These are phyloP conservation scores for Eulithis prunata DNA, from an alignment of 2,888 invertebrate species.

Conservation along the genomic window DNA sequence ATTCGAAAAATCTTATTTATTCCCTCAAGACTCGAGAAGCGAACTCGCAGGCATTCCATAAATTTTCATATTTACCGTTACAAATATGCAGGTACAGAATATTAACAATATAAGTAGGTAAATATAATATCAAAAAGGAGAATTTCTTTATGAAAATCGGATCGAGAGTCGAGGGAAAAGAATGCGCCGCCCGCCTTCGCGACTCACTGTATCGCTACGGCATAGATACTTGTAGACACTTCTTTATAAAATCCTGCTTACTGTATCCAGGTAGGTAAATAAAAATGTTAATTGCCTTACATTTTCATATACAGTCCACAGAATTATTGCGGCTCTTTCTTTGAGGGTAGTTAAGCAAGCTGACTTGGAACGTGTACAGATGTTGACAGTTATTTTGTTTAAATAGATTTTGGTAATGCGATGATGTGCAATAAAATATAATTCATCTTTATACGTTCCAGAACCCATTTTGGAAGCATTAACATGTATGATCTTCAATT, in stretches of 20 bases:
- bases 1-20: constrained; percentile 71
- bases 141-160: constrained; percentile 85
- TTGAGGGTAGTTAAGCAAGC: neutral
- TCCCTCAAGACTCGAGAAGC: constrained; percentile 69
- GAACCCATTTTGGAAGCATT: constrained; percentile 32
- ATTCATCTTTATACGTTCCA: neutral
- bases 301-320: constrained; percentile 13
- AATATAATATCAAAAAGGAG: constrained; percentile 85
- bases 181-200: constrained; percentile 65
- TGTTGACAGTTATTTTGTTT: too few species aligned
- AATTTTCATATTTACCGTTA: constrained; percentile 85
- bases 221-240: constrained; percentile 45
- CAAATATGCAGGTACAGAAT: constrained; percentile 85
- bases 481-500: constrained; percentile 65
- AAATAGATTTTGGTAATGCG: too few species aligned
- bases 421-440: neutral
- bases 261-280: constrained; percentile 19
- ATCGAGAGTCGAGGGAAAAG: constrained; percentile 79
- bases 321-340: constrained; percentile 6
- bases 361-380: neutral
- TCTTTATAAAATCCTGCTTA: constrained; percentile 57
- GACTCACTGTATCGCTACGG: constrained; percentile 52
- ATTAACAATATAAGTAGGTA: constrained; percentile 75
- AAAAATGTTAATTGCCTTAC: constrained; percentile 18
- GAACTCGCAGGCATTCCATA: constrained; percentile 78